phyloP scores from a whole-genome alignment of 2,888 invertebrate genomes.

The Imbricaverruca yamaguchii region DNA sequence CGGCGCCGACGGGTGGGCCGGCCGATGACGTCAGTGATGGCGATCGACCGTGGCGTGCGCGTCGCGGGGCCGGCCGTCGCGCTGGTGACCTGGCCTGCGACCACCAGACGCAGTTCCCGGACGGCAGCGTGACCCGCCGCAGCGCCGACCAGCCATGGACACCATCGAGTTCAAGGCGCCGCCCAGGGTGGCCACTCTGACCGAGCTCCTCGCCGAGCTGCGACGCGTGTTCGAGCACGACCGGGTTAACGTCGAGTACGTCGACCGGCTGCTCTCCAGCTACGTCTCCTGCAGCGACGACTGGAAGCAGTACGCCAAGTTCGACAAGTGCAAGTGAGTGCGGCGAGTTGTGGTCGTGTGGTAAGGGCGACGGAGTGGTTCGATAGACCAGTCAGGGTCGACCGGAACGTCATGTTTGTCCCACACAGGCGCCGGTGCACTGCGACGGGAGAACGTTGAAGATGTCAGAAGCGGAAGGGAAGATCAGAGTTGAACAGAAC shows the following conservation, averaged over 20 bases:
- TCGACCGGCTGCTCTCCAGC: slow-evolving; percentile 64
- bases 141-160: background rate
- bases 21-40: background rate
- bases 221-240: slow-evolving; percentile 69
- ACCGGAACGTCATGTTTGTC: too few species aligned
- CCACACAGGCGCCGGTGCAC: too few species aligned
- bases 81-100: background rate
- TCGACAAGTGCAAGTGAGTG: slow-evolving; percentile 65
- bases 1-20: slow-evolving; percentile 19
- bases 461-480: too few species aligned
- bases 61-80: background rate
- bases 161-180: background rate
- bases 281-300: slow-evolving; percentile 85
- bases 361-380: too few species aligned
- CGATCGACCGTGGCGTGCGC: background rate
- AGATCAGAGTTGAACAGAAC: too few species aligned
- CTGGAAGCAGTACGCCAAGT: slow-evolving; percentile 91
- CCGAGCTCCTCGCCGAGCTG: slow-evolving; percentile 50
- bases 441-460: too few species aligned
- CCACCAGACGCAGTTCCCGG: too few species aligned
- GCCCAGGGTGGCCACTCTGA: slow-evolving; percentile 33
- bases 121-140: too few species aligned
- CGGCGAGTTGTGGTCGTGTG: too few species aligned
- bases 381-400: too few species aligned
- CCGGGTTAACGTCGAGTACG: slow-evolving; percentile 81